Percentiles rank a stretch among this genome's conserved stretches.
Conservation (phyloP, 2,113 vertebrate genomes). For the Engraulis encrasicolus region DNA sequence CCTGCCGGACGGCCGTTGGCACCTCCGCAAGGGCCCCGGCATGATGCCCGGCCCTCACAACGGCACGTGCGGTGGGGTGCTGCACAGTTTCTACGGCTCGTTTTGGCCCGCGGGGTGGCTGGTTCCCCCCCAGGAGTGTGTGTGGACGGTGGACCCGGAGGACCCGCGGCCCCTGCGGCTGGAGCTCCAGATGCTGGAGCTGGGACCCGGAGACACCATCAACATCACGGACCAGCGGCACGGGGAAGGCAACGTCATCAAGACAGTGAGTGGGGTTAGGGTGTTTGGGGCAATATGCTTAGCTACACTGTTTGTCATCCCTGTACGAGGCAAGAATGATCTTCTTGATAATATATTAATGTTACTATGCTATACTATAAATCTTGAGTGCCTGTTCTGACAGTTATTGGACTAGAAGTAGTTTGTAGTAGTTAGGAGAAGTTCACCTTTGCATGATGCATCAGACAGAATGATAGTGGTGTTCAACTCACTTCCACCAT, state of each 20-base stretch:
- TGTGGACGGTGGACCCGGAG: conserved; percentile 84
- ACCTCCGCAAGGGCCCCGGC: not conserved
- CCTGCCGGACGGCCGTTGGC: conserved; percentile 10
- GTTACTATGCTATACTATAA: too few species aligned
- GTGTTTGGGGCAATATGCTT: conserved; percentile 43
- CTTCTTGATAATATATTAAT: too few species aligned
- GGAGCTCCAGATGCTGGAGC: conserved; percentile 77
- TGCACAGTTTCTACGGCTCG: conserved; percentile 85
- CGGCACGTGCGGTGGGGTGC: conserved; percentile 78
- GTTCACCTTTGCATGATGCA: too few species aligned
- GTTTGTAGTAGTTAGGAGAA: too few species aligned
- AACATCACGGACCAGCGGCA: conserved; percentile 72
- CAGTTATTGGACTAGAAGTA: too few species aligned
- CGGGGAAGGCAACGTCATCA: conserved; percentile 70
- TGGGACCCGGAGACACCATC: conserved; percentile 76
- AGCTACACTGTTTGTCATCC: not conserved
- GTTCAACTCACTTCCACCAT: too few species aligned
- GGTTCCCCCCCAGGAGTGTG: conserved; percentile 66
- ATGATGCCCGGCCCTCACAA: conserved; percentile 50
- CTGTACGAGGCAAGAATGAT: too few species aligned
- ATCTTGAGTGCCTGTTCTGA: too few species aligned
- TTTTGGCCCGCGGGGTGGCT: conserved; percentile 74
- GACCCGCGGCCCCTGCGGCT: conserved; percentile 82
- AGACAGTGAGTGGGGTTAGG: conserved; percentile 62
- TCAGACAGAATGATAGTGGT: too few species aligned